Evolutionary conservation across 2,797 vertebrate species (phyloP).

Genomic region (Gambelia wislizenii): DNA sequence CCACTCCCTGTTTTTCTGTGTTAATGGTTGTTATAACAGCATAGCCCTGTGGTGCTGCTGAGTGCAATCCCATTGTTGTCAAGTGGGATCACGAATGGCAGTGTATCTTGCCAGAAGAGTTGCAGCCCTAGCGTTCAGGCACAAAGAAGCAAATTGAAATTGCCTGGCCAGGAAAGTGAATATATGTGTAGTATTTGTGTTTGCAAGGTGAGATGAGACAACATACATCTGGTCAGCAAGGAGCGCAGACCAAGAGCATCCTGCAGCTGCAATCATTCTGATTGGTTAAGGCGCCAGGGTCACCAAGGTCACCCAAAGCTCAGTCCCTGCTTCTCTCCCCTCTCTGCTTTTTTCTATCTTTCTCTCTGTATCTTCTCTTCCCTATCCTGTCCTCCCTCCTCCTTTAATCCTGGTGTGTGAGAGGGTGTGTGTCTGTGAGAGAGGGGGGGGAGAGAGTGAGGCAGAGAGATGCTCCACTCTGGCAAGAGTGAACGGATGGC

Average conservation of each 20-base stretch:
- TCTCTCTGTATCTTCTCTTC: conserved; percentile 58
- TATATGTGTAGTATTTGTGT: conserved; percentile 22
- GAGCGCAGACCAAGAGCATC: conserved; percentile 10
- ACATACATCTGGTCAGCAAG: background rate
- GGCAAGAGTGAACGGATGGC: conserved; percentile 85
- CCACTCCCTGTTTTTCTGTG: background rate
- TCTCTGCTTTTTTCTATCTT: conserved; percentile 54
- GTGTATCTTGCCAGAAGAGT: background rate
- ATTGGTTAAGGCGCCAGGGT: conserved; percentile 58
- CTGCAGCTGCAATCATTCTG: conserved; percentile 19
- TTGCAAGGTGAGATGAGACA: conserved; percentile 4
- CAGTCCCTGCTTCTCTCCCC: conserved; percentile 47
- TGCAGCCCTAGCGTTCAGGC: background rate
- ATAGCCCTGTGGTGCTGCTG: conserved; percentile 25
- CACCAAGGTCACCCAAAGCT: conserved; percentile 69
- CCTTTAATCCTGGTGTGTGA: conserved; percentile 51
- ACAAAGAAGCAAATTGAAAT: background rate
- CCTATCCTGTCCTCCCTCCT: conserved; percentile 61
- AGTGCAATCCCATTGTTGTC: background rate
- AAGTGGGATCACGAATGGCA: background rate
- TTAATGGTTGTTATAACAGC: conserved; percentile 16
- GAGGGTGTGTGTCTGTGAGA: conserved; percentile 10
- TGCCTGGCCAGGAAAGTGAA: background rate
- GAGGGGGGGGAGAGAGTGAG: conserved; percentile 75
- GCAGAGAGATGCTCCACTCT: conserved; percentile 62